Evolutionary conservation across 1,140 invertebrate genomes (phyloP), one percentile per base, ranked within the genome.

Genomic region (Saxidomus purpurata): DNA sequence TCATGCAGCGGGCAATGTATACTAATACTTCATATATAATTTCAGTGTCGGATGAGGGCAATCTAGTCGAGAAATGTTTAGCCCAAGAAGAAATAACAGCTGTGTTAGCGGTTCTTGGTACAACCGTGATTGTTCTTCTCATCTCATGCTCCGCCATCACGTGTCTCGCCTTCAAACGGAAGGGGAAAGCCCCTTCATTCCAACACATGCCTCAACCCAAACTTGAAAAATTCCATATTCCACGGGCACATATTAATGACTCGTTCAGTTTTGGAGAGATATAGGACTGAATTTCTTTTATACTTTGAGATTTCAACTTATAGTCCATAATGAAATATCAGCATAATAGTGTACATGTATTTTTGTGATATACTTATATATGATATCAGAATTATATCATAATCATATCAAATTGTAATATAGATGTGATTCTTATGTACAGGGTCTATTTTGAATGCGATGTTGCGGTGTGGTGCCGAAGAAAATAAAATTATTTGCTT

Each of bases 181-280:
- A 34, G 28, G 36, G 11, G 17, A 40, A 71, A 17, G 34, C 31
- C 6, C 0, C 31, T 8, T 17, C 11, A 9, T 71, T 38, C 22
- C 0, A 71, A 15, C 22, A 8, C 1, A 36, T 71, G 67, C 36
- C 67, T 40, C 31, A 38, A 3, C 67, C 67, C 34, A 71, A 38
- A 36, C 8, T 11, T 31, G 67, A 71, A 19, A 15, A 40, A 11
- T 71, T 71, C 17, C 67, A 28, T 19, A 71, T 71, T 28, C 67
- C 67, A 71, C 67, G 67, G 17, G 67, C 67, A 40, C 67, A 71
- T n/a, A 40, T 71, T 22, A 71, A 71, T 40, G 67, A 71, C 13
- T 71, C 67, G 0, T 71, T 71, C 67, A 71, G 9, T 28, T n/a
- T 63, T 28, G 59, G 59, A 63, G 59, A 63, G 6, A 63, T 63